Evolutionary conservation across 2,113 vertebrate genomes (phyloP), one percentile per base, ranked within the genome.

Genomic region (Anas platyrhynchos): DNA sequence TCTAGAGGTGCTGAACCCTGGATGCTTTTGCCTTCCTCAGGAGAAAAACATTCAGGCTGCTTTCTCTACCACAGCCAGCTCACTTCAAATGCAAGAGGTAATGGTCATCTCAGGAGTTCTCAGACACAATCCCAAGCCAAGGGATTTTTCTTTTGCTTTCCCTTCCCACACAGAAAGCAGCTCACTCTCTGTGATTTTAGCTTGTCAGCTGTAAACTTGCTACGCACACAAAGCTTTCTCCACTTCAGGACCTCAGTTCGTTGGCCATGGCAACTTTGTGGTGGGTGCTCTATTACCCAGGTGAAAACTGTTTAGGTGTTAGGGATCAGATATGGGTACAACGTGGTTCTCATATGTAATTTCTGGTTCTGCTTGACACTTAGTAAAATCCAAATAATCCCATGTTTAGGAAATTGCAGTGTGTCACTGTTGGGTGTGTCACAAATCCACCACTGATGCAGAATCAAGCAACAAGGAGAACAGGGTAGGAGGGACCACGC

Each of bases 191-290:
- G 48, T 86, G 67, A 13, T 61, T 79, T 76, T 36, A 75, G 27
- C 58, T 65, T 62, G 75, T 91, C 62, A 32, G 59, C 83, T 82
- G 74, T 87, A 75, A 87, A 91, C 94, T 44, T 55, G 78, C n/a
- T 93, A 90, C 22, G 6, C 1, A 1, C 21, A 3, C 58, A 54
- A 2, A 68, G 72, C 75, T 72, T n/a, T 27, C 68, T 43, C 13
- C 55, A 4, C 58, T 56, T 73, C 54, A 83, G 78, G 41, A 21
- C 74, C 59, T 55, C 26, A n/a, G 65, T 26, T 94, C 67, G 13
- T 5, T 79, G 71, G n/a, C 61, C 67, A 6, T 8, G 86, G 61
- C 67, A 48, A 62, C 54, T 18, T 71, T 59, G 6, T 3, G 27
- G 36, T 5, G 31, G 48, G 56, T 82, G 75, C 75, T 91, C 20